phyloP scores from a whole-genome alignment of 2,888 invertebrate genomes.

The Plutella xylostella region DNA sequence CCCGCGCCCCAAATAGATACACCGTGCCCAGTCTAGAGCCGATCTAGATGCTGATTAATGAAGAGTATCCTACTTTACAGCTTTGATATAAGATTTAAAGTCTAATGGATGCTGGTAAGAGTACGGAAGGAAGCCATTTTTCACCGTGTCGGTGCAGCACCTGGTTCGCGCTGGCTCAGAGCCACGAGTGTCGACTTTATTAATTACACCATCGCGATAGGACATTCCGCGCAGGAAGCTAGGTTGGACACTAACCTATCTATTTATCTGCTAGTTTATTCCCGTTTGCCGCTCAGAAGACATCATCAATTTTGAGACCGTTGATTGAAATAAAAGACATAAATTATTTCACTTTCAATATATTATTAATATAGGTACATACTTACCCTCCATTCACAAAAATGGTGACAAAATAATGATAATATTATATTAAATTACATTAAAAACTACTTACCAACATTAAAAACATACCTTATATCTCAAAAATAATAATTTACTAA shows the following conservation, averaged over 20 bases:
- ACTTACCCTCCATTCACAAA: conserved; percentile 49
- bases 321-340: background rate
- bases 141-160: conserved; percentile 27
- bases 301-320: too few species aligned
- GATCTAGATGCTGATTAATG: conserved; percentile 21
- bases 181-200: background rate
- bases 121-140: conserved; percentile 37
- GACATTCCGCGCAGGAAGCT: background rate
- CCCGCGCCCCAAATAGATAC: conserved; percentile 35
- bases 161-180: conserved; percentile 10
- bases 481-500: conserved; percentile 70
- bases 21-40: conserved; percentile 18
- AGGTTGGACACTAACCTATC: background rate
- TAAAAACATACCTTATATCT: conserved; percentile 64
- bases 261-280: background rate
- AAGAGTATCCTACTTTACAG: conserved; percentile 22
- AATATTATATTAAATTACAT: conserved; percentile 61
- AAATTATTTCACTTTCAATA: conserved; percentile 33
- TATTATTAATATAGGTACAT: conserved; percentile 54
- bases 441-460: conserved; percentile 63
- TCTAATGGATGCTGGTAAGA: background rate
- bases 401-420: conserved; percentile 40
- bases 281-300: too few species aligned
- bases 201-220: background rate
- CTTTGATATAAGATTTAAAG: too few species aligned